Percentiles rank a stretch among this genome's conserved stretches.
These are phyloP conservation scores for Varecia variegata DNA, from an alignment of 2,797 vertebrate species.

Conservation along the genomic window DNA sequence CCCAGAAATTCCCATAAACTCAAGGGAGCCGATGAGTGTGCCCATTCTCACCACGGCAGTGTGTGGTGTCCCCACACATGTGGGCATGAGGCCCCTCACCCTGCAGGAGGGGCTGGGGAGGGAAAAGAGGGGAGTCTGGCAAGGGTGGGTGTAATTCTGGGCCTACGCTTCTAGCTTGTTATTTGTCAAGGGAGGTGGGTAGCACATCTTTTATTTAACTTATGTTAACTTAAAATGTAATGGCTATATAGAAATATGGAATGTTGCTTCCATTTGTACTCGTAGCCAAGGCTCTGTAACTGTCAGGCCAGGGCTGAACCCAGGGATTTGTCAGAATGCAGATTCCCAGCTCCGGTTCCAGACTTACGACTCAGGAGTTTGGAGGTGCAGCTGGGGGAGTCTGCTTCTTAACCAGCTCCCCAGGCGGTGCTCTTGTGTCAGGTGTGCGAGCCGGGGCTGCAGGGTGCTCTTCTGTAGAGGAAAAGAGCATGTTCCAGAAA, in stretches of 20 bases:
- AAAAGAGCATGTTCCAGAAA: neutral
- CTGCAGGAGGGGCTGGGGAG: neutral
- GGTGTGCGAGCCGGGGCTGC: neutral
- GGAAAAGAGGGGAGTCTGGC: neutral
- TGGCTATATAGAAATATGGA: neutral
- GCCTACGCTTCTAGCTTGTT: neutral
- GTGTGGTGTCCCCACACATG: neutral
- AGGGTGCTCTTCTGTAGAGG: neutral
- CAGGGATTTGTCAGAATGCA: neutral
- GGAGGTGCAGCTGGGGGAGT: neutral
- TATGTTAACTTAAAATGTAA: neutral
- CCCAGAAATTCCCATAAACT: neutral
- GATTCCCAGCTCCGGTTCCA: too few species aligned
- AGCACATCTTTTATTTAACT: neutral
- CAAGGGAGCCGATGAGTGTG: neutral
- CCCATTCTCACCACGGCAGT: neutral
- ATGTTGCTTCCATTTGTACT: neutral
- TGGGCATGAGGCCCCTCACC: neutral
- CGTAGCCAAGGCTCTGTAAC: neutral
- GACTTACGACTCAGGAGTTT: neutral
- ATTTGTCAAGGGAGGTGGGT: neutral
- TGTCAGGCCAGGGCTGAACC: neutral
- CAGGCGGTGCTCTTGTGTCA: accelerated
- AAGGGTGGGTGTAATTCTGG: neutral
- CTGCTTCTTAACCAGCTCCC: too few species aligned